Evolutionary conservation across 2,113 vertebrate species (phyloP).

Genomic region (Psittacula cyanocephala): DNA sequence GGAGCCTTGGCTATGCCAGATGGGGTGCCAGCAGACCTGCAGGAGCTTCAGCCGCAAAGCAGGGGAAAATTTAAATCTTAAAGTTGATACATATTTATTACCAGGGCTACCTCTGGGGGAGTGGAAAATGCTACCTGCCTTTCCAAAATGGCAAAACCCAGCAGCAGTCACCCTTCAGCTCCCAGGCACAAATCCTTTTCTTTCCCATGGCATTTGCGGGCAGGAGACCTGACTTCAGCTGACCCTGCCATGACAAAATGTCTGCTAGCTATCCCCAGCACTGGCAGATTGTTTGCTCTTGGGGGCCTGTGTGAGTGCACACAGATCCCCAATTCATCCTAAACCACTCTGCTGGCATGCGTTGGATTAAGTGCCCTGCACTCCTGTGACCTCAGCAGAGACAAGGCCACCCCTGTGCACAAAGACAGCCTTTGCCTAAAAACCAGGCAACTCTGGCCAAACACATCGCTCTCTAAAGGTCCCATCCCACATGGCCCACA

Average conservation of each 20-base stretch:
- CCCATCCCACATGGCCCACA: neutral
- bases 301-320: neutral
- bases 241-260: neutral
- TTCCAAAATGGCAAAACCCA: neutral
- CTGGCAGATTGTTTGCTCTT: neutral
- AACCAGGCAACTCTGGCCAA: neutral
- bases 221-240: neutral
- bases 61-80: neutral
- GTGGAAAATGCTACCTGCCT: neutral
- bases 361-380: neutral
- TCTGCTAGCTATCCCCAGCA: neutral
- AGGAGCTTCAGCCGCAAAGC: neutral
- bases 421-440: slow-evolving; percentile 27
- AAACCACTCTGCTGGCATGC: neutral
- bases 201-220: neutral
- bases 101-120: neutral
- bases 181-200: neutral
- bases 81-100: neutral
- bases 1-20: neutral
- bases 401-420: neutral
- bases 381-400: neutral
- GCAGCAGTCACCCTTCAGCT: neutral
- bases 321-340: slow-evolving; percentile 13
- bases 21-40: neutral
- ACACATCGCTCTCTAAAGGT: neutral